These are phyloP conservation scores for Molorchus minor DNA, from an alignment of 2,888 invertebrate genomes.

Conservation along the genomic window DNA sequence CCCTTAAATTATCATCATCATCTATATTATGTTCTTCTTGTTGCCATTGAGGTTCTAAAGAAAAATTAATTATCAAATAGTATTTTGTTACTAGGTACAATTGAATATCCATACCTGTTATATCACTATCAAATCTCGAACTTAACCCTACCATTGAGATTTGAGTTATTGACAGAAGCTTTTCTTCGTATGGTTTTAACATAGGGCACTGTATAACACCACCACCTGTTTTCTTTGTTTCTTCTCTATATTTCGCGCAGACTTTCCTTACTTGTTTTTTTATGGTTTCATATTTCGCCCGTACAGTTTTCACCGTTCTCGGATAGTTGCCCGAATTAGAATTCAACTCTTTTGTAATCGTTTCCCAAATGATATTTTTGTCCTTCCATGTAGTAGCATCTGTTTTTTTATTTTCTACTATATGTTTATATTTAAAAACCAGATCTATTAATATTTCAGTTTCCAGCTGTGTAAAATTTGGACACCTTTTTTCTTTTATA, in stretches of 20 bases:
- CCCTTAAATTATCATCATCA: no score
- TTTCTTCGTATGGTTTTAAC: not conserved
- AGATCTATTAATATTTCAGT: no score
- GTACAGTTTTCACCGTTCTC: not conserved
- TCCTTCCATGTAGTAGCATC: slow-evolving; percentile 7
- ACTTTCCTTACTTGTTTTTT: not conserved
- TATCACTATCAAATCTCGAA: slow-evolving; percentile 1
- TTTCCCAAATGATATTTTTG: slow-evolving; percentile 1
- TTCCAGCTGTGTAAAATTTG: no score
- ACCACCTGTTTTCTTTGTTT: slow-evolving; percentile 5
- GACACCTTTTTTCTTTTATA: no score
- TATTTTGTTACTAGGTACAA: not conserved
- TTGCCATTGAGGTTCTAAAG: not conserved
- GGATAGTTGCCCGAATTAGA: not conserved
- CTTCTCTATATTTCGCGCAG: not conserved
- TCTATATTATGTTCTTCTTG: not conserved
- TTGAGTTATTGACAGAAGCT: not conserved
- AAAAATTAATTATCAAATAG: not conserved
- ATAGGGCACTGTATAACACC: not conserved
- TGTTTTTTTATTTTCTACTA: not conserved
- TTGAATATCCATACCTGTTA: not conserved
- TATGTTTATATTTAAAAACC: no score
- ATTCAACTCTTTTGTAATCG: slow-evolving; percentile 1
- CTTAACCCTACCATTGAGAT: not conserved
- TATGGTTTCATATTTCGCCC: not conserved